Conservation (phyloP, 2,113 vertebrate species). For the Cardinalis cardinalis region DNA sequence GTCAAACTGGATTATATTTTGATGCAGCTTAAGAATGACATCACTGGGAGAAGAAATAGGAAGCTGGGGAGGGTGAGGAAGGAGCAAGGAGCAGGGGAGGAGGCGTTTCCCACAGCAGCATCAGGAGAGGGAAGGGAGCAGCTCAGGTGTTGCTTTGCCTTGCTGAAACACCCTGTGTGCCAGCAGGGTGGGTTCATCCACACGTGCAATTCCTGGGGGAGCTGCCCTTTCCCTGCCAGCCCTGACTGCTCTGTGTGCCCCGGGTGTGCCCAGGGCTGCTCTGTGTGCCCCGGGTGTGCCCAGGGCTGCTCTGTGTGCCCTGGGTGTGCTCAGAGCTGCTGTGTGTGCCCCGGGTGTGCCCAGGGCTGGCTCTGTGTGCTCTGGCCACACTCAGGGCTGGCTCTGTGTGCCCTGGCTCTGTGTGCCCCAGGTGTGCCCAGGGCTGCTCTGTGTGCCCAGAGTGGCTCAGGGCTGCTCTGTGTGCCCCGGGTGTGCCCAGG, state of each 20-base stretch:
- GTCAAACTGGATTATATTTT: background rate
- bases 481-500: background rate
- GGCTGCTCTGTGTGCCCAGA: too few relatives aligned
- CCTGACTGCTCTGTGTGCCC: background rate
- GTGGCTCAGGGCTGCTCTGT: background rate
- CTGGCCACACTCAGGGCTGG: too few relatives aligned
- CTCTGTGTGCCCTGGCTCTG: too few relatives aligned
- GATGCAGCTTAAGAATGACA: background rate
- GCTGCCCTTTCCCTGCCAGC: background rate
- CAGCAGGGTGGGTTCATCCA: background rate
- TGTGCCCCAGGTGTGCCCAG: too few relatives aligned
- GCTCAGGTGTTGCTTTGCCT: background rate
- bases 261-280: background rate
- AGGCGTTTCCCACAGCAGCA: background rate
- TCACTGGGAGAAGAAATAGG: background rate
- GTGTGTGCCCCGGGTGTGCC: too few relatives aligned
- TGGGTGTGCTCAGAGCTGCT: too few relatives aligned
- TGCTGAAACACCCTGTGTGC: background rate
- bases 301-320: background rate
- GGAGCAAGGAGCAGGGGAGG: background rate
- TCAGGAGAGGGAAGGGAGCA: background rate
- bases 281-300: background rate
- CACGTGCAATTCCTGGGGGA: background rate
- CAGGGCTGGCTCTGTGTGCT: too few relatives aligned
- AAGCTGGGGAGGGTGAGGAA: background rate